These are phyloP conservation scores for Dufourea novaeangliae DNA, from an alignment of 1,140 invertebrate genomes.

Conservation along the genomic window DNA sequence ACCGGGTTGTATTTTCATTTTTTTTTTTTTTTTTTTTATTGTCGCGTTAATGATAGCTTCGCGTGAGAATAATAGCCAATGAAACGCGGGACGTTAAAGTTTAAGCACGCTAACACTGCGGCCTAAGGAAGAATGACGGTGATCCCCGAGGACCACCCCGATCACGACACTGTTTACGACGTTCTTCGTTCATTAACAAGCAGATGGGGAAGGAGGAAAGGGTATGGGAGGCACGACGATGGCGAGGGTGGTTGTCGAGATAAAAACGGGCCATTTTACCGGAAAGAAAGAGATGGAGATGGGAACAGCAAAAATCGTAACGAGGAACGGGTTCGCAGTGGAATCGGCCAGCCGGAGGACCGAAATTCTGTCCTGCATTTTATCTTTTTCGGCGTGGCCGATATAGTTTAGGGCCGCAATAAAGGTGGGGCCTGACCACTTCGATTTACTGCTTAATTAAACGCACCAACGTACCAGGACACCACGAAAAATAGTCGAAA, in stretches of 20 bases:
- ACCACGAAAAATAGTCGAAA: slow-evolving; percentile 64
- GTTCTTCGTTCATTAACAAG: slow-evolving; percentile 59
- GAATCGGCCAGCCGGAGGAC: not conserved
- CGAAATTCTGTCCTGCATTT: slow-evolving; percentile 37
- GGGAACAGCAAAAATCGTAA: slow-evolving; percentile 12
- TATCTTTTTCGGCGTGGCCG: slow-evolving; percentile 54
- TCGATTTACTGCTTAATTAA: slow-evolving; percentile 77
- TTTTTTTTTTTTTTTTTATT: slow-evolving; percentile 42
- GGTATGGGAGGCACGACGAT: slow-evolving; percentile 1
- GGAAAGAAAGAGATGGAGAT: too few relatives aligned
- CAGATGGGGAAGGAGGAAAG: not conserved
- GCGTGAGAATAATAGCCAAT: slow-evolving; percentile 62
- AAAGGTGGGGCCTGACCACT: slow-evolving; percentile 63
- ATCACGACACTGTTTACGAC: slow-evolving; percentile 60
- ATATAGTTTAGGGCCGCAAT: slow-evolving; percentile 69
- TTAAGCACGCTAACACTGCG: slow-evolving; percentile 35
- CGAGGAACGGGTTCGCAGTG: slow-evolving; percentile 26
- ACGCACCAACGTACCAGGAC: slow-evolving; percentile 52
- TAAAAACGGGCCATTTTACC: slow-evolving; percentile 44
- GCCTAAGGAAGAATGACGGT: not conserved
- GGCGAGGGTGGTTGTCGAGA: slow-evolving; percentile 46
- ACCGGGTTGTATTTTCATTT: slow-evolving; percentile 1
- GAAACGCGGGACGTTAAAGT: slow-evolving; percentile 51
- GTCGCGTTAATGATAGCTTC: slow-evolving; percentile 46
- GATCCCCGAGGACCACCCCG: slow-evolving; percentile 59